Percentiles rank a stretch among this genome's conserved stretches.
Conservation (phyloP, 2,888 invertebrate genomes). For the Rhodophaea formosa region DNA sequence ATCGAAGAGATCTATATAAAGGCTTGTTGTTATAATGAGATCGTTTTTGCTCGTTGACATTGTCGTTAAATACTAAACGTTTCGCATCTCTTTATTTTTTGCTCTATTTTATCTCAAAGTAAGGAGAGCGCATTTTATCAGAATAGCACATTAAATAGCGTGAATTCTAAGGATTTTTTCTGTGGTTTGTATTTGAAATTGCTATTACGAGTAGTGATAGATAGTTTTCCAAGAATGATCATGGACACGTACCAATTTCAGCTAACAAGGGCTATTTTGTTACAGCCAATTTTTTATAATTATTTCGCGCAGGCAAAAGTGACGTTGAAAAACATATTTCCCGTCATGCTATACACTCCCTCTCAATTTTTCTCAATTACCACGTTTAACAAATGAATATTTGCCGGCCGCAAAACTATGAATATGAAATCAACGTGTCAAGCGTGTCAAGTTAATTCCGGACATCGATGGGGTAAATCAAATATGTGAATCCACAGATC, state of each 20-base stretch:
- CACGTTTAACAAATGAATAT: conserved; percentile 53
- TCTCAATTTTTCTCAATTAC: conserved; percentile 33
- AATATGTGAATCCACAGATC: conserved; percentile 80
- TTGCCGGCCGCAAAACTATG: conserved; percentile 65
- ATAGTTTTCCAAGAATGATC: background rate
- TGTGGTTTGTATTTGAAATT: background rate
- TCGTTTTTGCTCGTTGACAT: conserved; percentile 27
- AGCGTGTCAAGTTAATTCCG: conserved; percentile 70
- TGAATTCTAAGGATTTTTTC: background rate
- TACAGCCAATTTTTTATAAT: background rate
- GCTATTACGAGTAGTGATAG: background rate
- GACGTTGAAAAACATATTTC: background rate
- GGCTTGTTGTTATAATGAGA: conserved; percentile 28
- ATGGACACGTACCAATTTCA: background rate
- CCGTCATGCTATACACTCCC: background rate
- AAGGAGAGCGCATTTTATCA: background rate
- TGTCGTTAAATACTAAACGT: conserved; percentile 24
- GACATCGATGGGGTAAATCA: conserved; percentile 79
- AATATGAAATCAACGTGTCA: conserved; percentile 74
- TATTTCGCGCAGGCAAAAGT: background rate
- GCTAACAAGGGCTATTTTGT: background rate
- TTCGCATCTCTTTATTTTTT: conserved; percentile 6
- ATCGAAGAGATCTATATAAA: conserved; percentile 28
- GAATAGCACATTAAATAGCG: background rate
- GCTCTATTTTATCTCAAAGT: background rate